A percentile compares a stretch with the other conserved stretches of the same genome.
These are phyloP conservation scores for Acanthochromis polyacanthus DNA, from an alignment of 2,113 vertebrate genomes.

Conservation along the genomic window DNA sequence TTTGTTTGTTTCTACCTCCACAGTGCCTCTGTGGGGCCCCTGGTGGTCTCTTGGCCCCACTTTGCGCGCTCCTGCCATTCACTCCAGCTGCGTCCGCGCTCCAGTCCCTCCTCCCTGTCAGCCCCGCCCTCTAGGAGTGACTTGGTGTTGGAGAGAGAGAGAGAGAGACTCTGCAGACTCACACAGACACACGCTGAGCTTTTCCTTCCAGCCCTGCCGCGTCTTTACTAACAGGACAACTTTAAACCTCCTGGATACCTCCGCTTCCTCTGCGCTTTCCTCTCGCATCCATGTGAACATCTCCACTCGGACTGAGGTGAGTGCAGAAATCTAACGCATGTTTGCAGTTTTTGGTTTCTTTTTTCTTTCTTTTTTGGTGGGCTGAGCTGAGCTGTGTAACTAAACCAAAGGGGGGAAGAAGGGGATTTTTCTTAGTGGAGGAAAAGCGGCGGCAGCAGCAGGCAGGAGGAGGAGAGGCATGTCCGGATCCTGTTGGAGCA, in stretches of 20 bases:
- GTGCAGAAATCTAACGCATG: conserved; percentile 39
- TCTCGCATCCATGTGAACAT: conserved; percentile 50
- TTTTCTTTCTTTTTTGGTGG: background rate
- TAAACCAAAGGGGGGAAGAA: conserved; percentile 40
- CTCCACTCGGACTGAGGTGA: conserved; percentile 67
- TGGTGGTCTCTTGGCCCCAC: background rate
- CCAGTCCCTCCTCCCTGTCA: conserved; percentile 69
- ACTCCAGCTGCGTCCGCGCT: conserved; percentile 27
- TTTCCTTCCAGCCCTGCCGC: conserved; percentile 22
- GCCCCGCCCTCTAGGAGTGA: conserved; percentile 78
- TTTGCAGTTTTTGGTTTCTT: conserved; percentile 24
- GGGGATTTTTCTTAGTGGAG: conserved; percentile 45
- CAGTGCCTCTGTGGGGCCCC: background rate
- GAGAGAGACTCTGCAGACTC: conserved; percentile 59
- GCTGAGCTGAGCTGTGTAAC: conserved; percentile 31
- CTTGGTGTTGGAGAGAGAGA: conserved; percentile 41
- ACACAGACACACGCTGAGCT: conserved; percentile 29
- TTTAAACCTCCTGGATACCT: conserved; percentile 60
- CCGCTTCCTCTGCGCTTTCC: conserved; percentile 3
- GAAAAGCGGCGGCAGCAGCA: conserved; percentile 42
- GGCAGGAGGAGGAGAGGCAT: conserved; percentile 45
- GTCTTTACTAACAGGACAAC: conserved; percentile 73
- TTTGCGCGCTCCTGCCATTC: conserved; percentile 33
- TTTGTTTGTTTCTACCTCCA: too few relatives aligned
- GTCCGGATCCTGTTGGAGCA: conserved; percentile 56